Percentiles rank a stretch among this genome's conserved stretches.
phyloP scores from a whole-genome alignment of 2,888 invertebrate species.

The Crepidodera aurea region DNA sequence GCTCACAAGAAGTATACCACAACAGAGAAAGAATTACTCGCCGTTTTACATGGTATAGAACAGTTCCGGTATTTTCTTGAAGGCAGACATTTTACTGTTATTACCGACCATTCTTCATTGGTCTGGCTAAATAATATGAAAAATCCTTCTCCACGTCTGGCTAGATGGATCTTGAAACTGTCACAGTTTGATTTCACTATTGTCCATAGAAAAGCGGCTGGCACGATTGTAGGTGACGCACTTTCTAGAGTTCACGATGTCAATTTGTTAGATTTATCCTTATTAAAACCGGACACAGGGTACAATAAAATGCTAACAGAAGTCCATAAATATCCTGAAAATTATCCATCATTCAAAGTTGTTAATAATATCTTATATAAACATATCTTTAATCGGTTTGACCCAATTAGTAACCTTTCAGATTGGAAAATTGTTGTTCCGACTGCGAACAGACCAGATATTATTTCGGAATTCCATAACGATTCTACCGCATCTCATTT shows the following conservation, averaged over 20 bases:
- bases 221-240: conserved; percentile 47
- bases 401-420: conserved; percentile 1
- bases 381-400: conserved; percentile 19
- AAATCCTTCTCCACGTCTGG: conserved; percentile 1
- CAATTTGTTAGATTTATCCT: conserved; percentile 16
- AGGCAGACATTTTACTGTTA: conserved; percentile 28
- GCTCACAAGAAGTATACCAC: conserved; percentile 36
- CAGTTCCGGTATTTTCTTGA: conserved; percentile 46
- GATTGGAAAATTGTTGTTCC: conserved; percentile 43
- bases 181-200: conserved; percentile 39
- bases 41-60: conserved; percentile 39
- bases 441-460: conserved; percentile 20
- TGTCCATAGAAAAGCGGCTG: conserved; percentile 44
- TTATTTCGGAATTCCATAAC: conserved; percentile 35
- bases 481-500: conserved; percentile 33
- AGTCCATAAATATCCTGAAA: conserved; percentile 24
- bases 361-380: conserved; percentile 34
- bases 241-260: conserved; percentile 4
- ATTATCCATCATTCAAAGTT: conserved; percentile 34
- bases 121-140: conserved; percentile 10
- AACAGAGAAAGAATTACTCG: conserved; percentile 40
- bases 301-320: conserved; percentile 34
- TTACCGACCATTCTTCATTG: conserved; percentile 1
- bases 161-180: conserved; percentile 16
- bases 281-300: conserved; percentile 31